Conservation (phyloP, 2,888 invertebrate genomes). For the Sceliomorpha sp. region DNA sequence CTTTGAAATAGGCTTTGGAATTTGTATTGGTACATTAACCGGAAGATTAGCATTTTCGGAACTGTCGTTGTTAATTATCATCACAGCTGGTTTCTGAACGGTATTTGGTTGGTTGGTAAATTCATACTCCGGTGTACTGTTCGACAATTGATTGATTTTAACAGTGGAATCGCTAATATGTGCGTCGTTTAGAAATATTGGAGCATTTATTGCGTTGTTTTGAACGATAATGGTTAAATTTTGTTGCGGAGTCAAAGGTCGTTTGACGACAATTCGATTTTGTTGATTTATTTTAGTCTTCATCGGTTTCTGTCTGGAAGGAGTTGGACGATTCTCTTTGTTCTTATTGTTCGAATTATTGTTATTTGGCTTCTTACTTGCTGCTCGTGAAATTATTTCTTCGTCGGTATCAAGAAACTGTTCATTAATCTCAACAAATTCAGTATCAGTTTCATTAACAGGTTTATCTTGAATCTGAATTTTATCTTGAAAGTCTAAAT, state of each 20-base stretch:
- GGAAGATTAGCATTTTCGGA: constrained; percentile 7
- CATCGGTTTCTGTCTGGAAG: constrained; percentile 57
- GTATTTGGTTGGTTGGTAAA: not conserved
- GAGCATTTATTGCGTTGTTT: constrained; percentile 73
- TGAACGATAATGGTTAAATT: constrained; percentile 73
- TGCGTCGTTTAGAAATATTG: constrained; percentile 70
- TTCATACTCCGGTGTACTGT: constrained; percentile 17
- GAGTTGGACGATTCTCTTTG: constrained; percentile 17
- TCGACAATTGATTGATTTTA: constrained; percentile 37
- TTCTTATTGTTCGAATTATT: too few species aligned
- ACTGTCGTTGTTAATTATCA: not conserved
- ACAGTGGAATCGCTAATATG: constrained; percentile 63
- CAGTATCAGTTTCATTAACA: constrained; percentile 3
- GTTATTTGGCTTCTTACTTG: constrained; percentile 21
- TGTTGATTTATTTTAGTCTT: constrained; percentile 69
- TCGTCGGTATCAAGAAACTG: not conserved
- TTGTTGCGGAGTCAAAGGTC: constrained; percentile 67
- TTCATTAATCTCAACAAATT: constrained; percentile 23
- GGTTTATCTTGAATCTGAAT: constrained; percentile 10
- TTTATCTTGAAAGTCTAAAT: constrained; percentile 69
- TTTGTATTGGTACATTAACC: constrained; percentile 13
- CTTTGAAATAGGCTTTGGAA: constrained; percentile 45
- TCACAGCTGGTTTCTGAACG: constrained; percentile 14
- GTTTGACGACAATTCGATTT: constrained; percentile 67
- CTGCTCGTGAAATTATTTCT: constrained; percentile 18